Evolutionary conservation across 2,113 vertebrate species (phyloP).

Genomic region (Noctilio leporinus): DNA sequence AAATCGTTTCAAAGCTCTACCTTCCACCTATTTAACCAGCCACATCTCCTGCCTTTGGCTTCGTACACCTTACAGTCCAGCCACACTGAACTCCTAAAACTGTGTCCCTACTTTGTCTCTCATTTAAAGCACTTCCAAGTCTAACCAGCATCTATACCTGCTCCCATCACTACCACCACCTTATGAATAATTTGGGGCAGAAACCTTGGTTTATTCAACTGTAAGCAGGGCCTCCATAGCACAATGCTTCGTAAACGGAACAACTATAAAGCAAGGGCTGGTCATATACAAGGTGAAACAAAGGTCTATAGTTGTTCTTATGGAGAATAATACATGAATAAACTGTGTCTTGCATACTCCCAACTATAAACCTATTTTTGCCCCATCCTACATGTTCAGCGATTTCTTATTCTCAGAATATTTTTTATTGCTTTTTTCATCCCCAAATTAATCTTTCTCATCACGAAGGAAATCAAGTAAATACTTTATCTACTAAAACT

Average conservation of each 20-base stretch:
- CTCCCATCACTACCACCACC: not conserved
- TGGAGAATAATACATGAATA: not conserved
- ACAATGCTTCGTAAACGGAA: not conserved
- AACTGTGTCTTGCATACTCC: not conserved
- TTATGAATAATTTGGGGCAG: not conserved
- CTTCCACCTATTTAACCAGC: not conserved
- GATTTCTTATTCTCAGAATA: not conserved
- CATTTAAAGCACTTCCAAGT: not conserved
- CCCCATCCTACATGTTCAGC: not conserved
- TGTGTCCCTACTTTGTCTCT: not conserved
- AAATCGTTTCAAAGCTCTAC: not conserved
- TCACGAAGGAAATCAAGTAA: not conserved
- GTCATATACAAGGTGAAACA: not conserved
- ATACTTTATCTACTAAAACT: not conserved
- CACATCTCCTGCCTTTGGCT: not conserved
- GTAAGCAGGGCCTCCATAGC: not conserved
- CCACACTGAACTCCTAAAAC: not conserved
- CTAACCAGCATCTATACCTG: not conserved
- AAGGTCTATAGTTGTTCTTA: not conserved
- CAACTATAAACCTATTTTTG: not conserved
- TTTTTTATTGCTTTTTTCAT: not conserved
- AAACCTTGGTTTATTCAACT: not conserved
- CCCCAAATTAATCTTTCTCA: not conserved
- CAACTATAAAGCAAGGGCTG: not conserved
- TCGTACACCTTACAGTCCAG: not conserved